Evolutionary conservation across 2,888 invertebrate species (phyloP).

Genomic region (Leucania comma): DNA sequence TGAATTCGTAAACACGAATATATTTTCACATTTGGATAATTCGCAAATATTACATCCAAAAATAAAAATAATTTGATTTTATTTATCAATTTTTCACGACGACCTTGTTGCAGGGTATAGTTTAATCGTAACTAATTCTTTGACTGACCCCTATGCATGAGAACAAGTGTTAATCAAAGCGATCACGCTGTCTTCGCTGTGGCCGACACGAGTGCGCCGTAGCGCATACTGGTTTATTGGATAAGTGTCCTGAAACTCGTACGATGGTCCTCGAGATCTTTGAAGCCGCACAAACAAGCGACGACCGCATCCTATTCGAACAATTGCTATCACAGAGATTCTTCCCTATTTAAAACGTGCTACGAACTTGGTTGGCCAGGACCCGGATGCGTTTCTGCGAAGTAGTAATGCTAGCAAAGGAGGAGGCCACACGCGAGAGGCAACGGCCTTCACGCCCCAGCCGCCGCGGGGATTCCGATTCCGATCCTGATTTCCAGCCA

Average conservation of each 20-base stretch:
- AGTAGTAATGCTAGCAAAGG: no score
- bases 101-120: not conserved
- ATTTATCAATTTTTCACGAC: not conserved
- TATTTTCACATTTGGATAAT: no score
- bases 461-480: no score
- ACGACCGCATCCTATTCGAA: conserved; percentile 6
- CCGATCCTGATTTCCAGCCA: no score
- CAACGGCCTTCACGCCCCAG: no score
- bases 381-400: no score
- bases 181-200: not conserved
- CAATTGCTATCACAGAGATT: conserved; percentile 11
- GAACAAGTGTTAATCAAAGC: not conserved
- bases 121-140: not conserved
- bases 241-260: conserved; percentile 34
- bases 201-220: conserved; percentile 6
- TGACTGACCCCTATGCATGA: not conserved
- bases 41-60: not conserved
- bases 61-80: not conserved
- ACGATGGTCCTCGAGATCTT: conserved; percentile 10
- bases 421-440: no score
- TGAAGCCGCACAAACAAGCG: conserved; percentile 17
- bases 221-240: conserved; percentile 36
- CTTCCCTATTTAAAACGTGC: not conserved
- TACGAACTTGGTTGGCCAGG: not conserved
- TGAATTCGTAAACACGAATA: no score